These are phyloP conservation scores for Pongo abelii DNA, from an alignment of 2,113 vertebrate species.

Conservation along the genomic window DNA sequence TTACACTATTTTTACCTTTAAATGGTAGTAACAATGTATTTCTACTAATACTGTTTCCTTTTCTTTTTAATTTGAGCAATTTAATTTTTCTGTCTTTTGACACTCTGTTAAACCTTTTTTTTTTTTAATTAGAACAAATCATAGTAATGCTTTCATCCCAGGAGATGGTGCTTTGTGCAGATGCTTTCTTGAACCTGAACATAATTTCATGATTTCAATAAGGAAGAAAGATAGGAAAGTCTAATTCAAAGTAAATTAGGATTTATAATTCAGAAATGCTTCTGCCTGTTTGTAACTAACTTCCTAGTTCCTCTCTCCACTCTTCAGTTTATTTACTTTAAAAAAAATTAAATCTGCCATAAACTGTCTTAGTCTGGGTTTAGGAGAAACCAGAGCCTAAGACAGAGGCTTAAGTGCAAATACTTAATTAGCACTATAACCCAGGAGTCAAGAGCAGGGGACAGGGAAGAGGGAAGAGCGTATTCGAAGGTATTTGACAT, in stretches of 20 bases:
- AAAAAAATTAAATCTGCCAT: not conserved
- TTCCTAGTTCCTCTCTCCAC: not conserved
- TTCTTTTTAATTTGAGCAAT: not conserved
- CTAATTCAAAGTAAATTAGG: slow-evolving; percentile 34
- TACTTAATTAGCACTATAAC: not conserved
- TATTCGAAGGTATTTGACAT: not conserved
- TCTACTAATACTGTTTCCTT: not conserved
- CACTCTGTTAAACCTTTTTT: not conserved
- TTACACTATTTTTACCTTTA: not conserved
- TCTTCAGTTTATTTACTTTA: not conserved
- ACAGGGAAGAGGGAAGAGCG: not conserved
- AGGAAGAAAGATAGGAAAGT: slow-evolving; percentile 7
- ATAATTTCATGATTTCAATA: slow-evolving; percentile 6
- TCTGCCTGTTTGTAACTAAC: not conserved
- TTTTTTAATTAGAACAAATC: not conserved
- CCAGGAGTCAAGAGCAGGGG: not conserved
- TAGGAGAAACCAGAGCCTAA: not conserved
- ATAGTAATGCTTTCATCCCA: not conserved
- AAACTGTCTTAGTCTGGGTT: not conserved
- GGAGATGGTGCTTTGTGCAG: too few species aligned
- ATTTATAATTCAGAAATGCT: slow-evolving; percentile 33
- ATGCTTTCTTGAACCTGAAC: not conserved
- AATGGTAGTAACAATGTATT: not conserved
- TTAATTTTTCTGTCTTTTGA: slow-evolving; percentile 23
- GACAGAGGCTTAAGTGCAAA: not conserved